Conservation (phyloP, 2,888 invertebrate species). For the Protophormia terraenovae region DNA sequence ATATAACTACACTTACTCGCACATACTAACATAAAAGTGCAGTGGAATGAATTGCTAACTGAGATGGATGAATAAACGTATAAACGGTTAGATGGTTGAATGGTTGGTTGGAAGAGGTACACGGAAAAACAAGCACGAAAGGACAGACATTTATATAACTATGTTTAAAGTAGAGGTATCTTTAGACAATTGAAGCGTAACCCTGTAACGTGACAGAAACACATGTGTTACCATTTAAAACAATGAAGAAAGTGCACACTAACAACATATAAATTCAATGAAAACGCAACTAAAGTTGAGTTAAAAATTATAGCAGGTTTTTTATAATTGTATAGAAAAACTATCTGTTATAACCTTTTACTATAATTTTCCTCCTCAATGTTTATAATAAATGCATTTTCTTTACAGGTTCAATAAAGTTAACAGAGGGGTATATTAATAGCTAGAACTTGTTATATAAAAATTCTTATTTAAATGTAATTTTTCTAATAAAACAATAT, state of each 20-base stretch:
- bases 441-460: background rate
- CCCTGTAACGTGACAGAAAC: conserved; percentile 63
- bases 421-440: background rate
- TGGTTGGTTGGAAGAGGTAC: conserved; percentile 2
- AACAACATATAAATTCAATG: background rate
- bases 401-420: conserved; percentile 31
- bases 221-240: conserved; percentile 56
- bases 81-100: conserved; percentile 35
- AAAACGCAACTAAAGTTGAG: background rate
- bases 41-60: background rate
- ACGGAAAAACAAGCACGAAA: background rate
- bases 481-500: conserved; percentile 1
- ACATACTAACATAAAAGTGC: no score
- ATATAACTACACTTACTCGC: background rate
- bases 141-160: background rate
- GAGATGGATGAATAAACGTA: background rate
- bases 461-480: conserved; percentile 21
- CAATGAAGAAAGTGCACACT: conserved; percentile 25
- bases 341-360: no score
- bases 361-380: background rate
- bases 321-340: background rate
- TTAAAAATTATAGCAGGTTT: background rate
- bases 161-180: no score
- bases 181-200: conserved; percentile 63
- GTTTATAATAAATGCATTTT: background rate